phyloP scores from a whole-genome alignment of 2,113 vertebrate species.

The Protobothrops mucrosquamatus region DNA sequence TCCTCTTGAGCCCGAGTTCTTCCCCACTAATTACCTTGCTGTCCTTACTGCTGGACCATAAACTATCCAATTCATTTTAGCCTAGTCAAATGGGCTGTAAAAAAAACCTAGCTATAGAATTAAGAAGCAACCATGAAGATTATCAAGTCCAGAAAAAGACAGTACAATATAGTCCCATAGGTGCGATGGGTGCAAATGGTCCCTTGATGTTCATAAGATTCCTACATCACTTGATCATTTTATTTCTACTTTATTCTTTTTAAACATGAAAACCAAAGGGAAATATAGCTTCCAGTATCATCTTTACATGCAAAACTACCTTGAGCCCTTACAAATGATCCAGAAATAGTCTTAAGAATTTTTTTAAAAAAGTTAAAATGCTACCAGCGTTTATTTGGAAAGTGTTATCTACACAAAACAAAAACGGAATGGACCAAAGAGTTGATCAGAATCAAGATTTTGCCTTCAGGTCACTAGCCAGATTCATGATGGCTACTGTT shows the following conservation, averaged over 20 bases:
- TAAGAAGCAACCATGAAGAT: background rate
- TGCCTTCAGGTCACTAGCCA: background rate
- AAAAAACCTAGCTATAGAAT: background rate
- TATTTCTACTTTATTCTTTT: background rate
- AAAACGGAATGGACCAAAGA: background rate
- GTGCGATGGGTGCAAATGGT: background rate
- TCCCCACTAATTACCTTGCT: background rate
- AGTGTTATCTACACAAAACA: background rate
- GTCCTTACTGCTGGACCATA: background rate
- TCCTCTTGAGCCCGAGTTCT: background rate
- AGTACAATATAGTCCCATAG: background rate
- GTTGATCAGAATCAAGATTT: background rate
- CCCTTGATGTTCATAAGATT: background rate
- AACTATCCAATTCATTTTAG: background rate
- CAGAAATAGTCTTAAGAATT: background rate
- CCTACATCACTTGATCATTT: background rate
- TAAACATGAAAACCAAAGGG: background rate
- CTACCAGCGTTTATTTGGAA: background rate
- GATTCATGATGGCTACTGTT: background rate
- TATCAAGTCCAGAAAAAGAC: background rate
- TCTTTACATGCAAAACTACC: background rate
- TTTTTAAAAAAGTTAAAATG: background rate
- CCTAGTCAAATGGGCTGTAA: background rate
- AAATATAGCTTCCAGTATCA: background rate
- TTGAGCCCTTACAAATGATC: background rate